These are phyloP conservation scores for Picathartes gymnocephalus DNA, from an alignment of 2,113 vertebrate species.

Conservation along the genomic window DNA sequence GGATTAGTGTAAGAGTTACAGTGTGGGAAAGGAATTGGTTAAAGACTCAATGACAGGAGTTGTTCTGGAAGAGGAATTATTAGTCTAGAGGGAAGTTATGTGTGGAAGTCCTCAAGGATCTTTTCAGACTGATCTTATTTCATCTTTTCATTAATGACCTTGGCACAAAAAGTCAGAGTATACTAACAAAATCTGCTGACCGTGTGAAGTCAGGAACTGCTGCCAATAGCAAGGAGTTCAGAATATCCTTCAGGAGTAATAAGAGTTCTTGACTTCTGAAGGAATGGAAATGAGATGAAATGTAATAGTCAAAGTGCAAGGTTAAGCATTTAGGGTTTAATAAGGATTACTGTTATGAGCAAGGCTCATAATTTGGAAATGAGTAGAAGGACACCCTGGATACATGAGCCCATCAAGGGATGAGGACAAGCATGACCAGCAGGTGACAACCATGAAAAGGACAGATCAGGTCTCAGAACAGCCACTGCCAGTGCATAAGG, in stretches of 20 bases:
- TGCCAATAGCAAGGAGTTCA: not conserved
- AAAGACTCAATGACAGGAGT: not conserved
- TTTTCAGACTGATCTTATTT: slow-evolving; percentile 36
- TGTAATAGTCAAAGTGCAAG: slow-evolving; percentile 13
- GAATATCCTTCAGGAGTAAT: slow-evolving; percentile 16
- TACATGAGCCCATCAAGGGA: not conserved
- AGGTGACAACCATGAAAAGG: not conserved
- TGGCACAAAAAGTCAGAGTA: slow-evolving; percentile 28
- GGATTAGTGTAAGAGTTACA: not conserved
- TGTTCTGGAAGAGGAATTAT: not conserved
- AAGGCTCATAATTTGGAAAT: not conserved
- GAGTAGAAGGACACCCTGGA: not conserved
- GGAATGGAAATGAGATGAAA: slow-evolving; percentile 19
- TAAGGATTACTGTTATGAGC: not conserved
- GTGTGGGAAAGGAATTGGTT: not conserved
- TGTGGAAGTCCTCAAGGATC: slow-evolving; percentile 5
- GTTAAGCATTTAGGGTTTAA: slow-evolving; percentile 29
- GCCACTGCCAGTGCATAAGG: not conserved
- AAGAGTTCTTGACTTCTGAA: slow-evolving; percentile 18
- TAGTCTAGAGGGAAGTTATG: not conserved
- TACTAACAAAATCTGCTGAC: slow-evolving; percentile 48
- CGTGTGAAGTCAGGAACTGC: not conserved
- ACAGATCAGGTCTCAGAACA: not conserved
- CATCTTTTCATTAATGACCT: slow-evolving; percentile 47
- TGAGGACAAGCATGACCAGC: not conserved